Evolutionary conservation across 2,888 invertebrate species (phyloP).

Genomic region (Tiliacea aurago): DNA sequence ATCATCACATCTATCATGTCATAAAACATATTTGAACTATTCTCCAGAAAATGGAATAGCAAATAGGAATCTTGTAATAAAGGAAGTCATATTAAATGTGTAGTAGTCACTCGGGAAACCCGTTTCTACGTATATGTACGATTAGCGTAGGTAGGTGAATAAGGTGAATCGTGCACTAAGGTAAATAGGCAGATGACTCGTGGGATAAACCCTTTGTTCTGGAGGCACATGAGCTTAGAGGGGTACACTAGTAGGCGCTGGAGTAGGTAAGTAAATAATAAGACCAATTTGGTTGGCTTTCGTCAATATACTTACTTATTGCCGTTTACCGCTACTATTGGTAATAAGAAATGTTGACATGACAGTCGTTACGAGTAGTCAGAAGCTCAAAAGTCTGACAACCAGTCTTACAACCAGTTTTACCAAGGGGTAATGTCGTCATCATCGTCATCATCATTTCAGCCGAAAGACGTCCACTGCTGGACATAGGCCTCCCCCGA

Average conservation of each 20-base stretch:
- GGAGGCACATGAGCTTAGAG: not conserved
- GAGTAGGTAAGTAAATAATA: not conserved
- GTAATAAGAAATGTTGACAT: not conserved
- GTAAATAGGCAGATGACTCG: not conserved
- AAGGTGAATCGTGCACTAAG: not conserved
- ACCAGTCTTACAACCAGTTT: no score
- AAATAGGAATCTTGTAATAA: not conserved
- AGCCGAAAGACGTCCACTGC: no score
- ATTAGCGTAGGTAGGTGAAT: not conserved
- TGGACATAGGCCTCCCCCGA: no score
- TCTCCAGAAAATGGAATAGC: not conserved
- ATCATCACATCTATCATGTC: no score
- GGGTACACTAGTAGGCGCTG: not conserved
- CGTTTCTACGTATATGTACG: conserved; percentile 3
- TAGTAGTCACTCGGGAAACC: conserved; percentile 23
- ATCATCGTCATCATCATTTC: no score
- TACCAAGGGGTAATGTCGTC: not conserved
- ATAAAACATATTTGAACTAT: not conserved
- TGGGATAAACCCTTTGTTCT: not conserved
- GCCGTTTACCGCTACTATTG: not conserved
- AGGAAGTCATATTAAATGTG: conserved; percentile 19
- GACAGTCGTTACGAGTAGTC: not conserved
- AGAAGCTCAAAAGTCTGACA: not conserved
- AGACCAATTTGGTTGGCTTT: not conserved
- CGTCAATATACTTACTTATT: not conserved